Percentiles rank a stretch among this genome's conserved stretches.
Evolutionary conservation across 2,888 invertebrate genomes (phyloP).

Genomic region (Chesias legatella): DNA sequence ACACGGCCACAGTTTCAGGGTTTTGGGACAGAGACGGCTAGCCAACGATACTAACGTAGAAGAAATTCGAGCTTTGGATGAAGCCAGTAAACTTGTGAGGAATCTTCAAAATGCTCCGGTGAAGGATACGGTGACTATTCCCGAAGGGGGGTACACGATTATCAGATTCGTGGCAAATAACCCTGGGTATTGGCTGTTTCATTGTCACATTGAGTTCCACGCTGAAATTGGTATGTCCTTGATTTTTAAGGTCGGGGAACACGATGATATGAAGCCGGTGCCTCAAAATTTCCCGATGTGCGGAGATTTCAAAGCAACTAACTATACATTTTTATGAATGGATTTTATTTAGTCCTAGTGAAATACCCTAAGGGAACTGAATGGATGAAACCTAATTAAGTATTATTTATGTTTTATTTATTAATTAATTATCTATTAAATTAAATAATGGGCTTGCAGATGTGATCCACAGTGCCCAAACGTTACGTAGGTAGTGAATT

Average conservation of each 20-base stretch:
- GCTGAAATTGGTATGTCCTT: conserved; percentile 94
- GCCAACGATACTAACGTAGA: conserved; percentile 84
- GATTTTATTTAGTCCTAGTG: no score
- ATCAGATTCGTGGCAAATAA: conserved; percentile 91
- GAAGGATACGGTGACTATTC: conserved; percentile 94
- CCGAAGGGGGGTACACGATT: conserved; percentile 94
- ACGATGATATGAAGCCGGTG: conserved; percentile 85
- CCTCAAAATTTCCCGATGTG: conserved; percentile 90
- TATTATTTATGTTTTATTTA: no score
- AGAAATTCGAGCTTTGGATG: conserved; percentile 83
- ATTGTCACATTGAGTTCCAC: conserved; percentile 95
- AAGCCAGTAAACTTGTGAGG: conserved; percentile 83
- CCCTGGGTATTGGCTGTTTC: conserved; percentile 95
- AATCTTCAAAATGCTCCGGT: conserved; percentile 87
- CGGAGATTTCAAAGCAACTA: conserved; percentile 47
- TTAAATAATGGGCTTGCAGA: no score
- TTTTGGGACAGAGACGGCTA: conserved; percentile 88
- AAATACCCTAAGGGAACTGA: no score
- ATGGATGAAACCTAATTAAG: no score
- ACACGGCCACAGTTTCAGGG: conserved; percentile 91
- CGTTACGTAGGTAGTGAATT: no score
- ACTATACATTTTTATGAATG: conserved; percentile 3
- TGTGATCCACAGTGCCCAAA: no score
- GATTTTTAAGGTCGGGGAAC: conserved; percentile 91
- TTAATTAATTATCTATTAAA: no score